Percentiles rank a stretch among this genome's conserved stretches.
Conservation (phyloP, 2,888 invertebrate genomes). For the Cyclophora punctaria region DNA sequence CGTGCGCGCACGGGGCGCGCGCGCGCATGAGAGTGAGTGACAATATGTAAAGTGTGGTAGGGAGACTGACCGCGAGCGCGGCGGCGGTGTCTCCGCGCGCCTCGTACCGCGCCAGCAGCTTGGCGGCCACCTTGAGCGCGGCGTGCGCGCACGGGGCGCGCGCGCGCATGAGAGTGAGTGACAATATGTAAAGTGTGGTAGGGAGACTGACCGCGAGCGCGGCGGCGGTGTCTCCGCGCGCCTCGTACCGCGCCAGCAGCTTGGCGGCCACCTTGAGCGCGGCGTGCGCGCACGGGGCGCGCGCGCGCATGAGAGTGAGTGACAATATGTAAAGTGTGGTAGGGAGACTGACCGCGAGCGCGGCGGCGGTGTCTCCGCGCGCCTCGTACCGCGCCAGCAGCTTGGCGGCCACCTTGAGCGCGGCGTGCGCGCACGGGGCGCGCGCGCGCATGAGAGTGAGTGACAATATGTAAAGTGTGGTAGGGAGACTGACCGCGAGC, state of each 20-base stretch:
- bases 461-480: too few species aligned
- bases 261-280: slow-evolving; percentile 89
- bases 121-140: slow-evolving; percentile 89
- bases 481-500: too few species aligned
- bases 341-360: too few species aligned
- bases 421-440: slow-evolving; percentile 97
- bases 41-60: too few species aligned
- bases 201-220: slow-evolving; percentile 74
- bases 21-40: too few species aligned
- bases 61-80: slow-evolving; percentile 72
- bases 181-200: too few species aligned
- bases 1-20: slow-evolving; percentile 97
- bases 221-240: slow-evolving; percentile 72
- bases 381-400: slow-evolving; percentile 78
- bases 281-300: slow-evolving; percentile 97
- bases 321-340: too few species aligned
- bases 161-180: slow-evolving; percentile 89
- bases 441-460: slow-evolving; percentile 93
- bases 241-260: slow-evolving; percentile 78
- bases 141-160: slow-evolving; percentile 98
- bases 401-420: slow-evolving; percentile 87
- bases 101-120: slow-evolving; percentile 78
- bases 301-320: slow-evolving; percentile 90
- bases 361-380: too few species aligned
- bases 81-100: slow-evolving; percentile 73